Conservation (phyloP, 2,888 invertebrate species). For the Rhaphigaster nebulosa region DNA sequence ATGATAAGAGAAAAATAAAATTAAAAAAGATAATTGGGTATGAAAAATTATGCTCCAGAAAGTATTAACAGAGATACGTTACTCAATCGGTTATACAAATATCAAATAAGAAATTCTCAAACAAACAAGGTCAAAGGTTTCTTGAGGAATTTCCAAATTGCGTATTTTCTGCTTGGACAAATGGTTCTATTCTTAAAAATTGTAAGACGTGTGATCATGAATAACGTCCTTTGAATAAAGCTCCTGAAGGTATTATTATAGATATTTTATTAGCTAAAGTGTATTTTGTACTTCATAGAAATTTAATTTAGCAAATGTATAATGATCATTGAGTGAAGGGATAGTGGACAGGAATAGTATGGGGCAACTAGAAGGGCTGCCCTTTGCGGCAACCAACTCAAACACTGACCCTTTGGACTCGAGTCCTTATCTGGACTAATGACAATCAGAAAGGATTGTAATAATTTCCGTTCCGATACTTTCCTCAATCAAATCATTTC, state of each 20-base stretch:
- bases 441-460: constrained; percentile 30
- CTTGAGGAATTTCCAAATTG: too few species aligned
- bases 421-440: constrained; percentile 37
- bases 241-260: neutral
- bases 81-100: too few species aligned
- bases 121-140: too few species aligned
- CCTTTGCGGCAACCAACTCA: constrained; percentile 35
- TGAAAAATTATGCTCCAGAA: too few species aligned
- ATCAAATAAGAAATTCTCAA: too few species aligned
- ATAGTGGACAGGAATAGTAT: neutral
- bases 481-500: constrained; percentile 6
- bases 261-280: neutral
- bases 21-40: too few species aligned
- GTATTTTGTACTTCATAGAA: neutral
- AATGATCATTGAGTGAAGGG: constrained; percentile 1
- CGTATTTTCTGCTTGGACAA: too few species aligned
- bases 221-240: too few species aligned
- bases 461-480: constrained; percentile 19
- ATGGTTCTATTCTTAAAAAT: too few species aligned
- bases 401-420: constrained; percentile 35
- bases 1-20: too few species aligned
- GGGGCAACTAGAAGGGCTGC: neutral
- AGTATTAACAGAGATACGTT: too few species aligned
- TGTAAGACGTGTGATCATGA: too few species aligned
- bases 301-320: neutral